Conservation (phyloP, 2,797 vertebrate species). For the Brotula barbata region DNA sequence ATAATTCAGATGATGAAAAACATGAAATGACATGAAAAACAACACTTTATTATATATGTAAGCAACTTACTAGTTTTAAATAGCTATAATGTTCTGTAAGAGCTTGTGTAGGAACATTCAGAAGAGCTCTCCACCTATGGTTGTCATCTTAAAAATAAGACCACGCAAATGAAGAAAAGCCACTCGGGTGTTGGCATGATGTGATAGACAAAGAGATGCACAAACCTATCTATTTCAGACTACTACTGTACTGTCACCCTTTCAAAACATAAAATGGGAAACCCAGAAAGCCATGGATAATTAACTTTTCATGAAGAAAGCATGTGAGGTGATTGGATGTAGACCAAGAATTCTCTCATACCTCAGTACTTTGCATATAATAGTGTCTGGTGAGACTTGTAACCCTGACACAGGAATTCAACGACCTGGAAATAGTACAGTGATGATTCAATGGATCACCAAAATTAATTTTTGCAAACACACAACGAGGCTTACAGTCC, state of each 20-base stretch:
- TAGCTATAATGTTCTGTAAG: too few species aligned
- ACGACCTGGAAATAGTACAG: constrained; percentile 65
- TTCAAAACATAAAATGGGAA: constrained; percentile 65
- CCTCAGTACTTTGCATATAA: constrained; percentile 69
- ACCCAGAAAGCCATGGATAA: constrained; percentile 75
- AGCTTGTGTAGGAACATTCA: too few species aligned
- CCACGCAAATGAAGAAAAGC: constrained; percentile 19
- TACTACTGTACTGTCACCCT: constrained; percentile 66
- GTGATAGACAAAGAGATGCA: too few species aligned
- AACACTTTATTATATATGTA: too few species aligned
- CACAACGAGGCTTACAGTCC: constrained; percentile 32
- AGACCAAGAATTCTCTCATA: constrained; percentile 66
- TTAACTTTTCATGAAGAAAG: constrained; percentile 81
- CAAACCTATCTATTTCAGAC: too few species aligned
- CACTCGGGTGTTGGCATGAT: constrained; percentile 48
- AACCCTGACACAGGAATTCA: constrained; percentile 64
- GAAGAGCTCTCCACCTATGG: constrained; percentile 44
- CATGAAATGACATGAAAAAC: too few species aligned
- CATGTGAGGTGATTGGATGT: constrained; percentile 76
- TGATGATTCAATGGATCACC: constrained; percentile 63
- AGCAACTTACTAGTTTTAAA: too few species aligned
- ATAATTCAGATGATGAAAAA: too few species aligned
- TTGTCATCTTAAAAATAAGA: constrained; percentile 63
- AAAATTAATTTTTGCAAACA: constrained; percentile 46
- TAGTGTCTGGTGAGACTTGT: constrained; percentile 65